Base-by-base conservation (phyloP, 2,797 vertebrate species). In the Paramormyrops hopkinsi region DNA sequence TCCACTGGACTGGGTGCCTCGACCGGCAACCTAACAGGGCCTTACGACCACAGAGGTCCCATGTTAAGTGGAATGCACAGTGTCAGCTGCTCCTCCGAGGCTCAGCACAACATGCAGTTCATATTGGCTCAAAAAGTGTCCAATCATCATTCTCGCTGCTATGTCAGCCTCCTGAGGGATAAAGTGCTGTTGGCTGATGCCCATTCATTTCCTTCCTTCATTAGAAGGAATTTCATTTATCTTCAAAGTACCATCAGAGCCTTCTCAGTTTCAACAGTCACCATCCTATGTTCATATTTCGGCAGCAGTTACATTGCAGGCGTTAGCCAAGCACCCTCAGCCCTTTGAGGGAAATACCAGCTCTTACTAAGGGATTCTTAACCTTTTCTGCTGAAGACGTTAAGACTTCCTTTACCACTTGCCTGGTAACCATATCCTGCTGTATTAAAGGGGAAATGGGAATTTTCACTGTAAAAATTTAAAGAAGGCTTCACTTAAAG, bases 11-110 rank as follows among this genome's bases (percentile, higher is more conserved):
- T 83, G 41, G 41, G 33, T 48, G 37, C 37, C 44, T 46, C 1
- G 41, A n/a, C 17, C 3, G 17, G 79, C 79, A 83, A 83, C 79
- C 29, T 5, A 37, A 41, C 29, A 37, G 29, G 92, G 94, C 97
- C 96, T 95, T 92, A 96, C 96, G 96, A 89, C 12, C 73, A 79
- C 85, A 56, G 84, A 46, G 59, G n/a, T 92, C 89, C 93, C 92
- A 91, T 88, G 91, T 82, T 90, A 90, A 33, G 37, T 83, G 96
- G 96, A 96, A 97, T 93, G 94, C 6, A 0, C 0, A 95, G 96
- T 95, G 97, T 95, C 95, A 90, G 0, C 88, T 92, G 88, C 92
- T 93, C 90, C 90, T 91, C 53, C 91, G 93, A 88, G 51, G 93
- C 94, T 92, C 88, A 92, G 92, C 92, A 90, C 93, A 92, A 92